These are phyloP conservation scores for Ctenopoma kingsleyae DNA, from an alignment of 2,797 vertebrate species.

Conservation along the genomic window DNA sequence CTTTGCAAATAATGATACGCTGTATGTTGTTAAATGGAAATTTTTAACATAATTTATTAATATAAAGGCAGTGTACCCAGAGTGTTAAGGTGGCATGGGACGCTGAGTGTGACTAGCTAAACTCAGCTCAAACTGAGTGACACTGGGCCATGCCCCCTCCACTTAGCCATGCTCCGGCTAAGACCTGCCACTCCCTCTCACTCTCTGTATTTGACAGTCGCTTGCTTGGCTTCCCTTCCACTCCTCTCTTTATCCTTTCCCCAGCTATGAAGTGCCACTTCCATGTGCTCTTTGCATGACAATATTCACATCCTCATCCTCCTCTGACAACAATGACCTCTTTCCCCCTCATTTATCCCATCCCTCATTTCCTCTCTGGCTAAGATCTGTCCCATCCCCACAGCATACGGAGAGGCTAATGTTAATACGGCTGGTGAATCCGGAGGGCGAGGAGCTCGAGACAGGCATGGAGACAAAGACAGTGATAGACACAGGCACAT, in stretches of 20 bases:
- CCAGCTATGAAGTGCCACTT: constrained; percentile 54
- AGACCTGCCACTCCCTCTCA: constrained; percentile 64
- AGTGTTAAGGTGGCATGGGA: constrained; percentile 35
- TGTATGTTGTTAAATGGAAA: background rate
- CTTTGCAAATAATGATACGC: background rate
- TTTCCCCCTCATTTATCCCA: constrained; percentile 72
- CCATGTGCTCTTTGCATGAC: constrained; percentile 62
- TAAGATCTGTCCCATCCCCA: constrained; percentile 58
- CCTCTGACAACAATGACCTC: constrained; percentile 74
- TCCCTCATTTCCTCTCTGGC: constrained; percentile 64
- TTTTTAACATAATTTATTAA: too few relatives aligned
- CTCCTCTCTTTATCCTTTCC: constrained; percentile 57
- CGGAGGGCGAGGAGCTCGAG: constrained; percentile 56
- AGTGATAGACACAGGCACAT: constrained; percentile 68
- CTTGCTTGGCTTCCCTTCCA: constrained; percentile 53
- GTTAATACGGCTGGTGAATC: constrained; percentile 65
- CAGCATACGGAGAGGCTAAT: constrained; percentile 58
- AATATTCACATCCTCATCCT: constrained; percentile 70
- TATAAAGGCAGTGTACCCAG: background rate
- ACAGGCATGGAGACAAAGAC: constrained; percentile 69
- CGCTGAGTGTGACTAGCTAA: constrained; percentile 57
- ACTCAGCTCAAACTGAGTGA: constrained; percentile 62
- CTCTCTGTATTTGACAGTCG: constrained; percentile 49
- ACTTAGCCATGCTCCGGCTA: constrained; percentile 69
- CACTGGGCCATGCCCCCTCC: constrained; percentile 61